phyloP scores from a whole-genome alignment of 2,797 vertebrate genomes.

The Aldrovandia affinis region DNA sequence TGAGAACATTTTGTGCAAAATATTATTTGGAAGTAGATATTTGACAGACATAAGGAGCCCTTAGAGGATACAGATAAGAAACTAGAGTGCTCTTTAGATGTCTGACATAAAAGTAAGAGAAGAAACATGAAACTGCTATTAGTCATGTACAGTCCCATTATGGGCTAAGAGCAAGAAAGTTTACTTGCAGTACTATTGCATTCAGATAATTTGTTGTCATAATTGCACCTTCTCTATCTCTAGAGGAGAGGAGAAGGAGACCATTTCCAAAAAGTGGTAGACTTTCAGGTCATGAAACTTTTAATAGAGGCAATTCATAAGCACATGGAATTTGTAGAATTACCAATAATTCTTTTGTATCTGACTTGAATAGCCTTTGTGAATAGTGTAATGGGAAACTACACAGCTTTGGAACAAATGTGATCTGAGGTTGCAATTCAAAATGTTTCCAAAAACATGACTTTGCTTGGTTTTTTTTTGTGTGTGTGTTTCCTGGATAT shows the following conservation, averaged over 20 bases:
- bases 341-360: background rate
- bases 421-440: background rate
- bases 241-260: background rate
- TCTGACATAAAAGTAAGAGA: too few species aligned
- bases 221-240: constrained; percentile 15
- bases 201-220: background rate
- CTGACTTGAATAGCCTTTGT: background rate
- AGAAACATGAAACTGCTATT: background rate
- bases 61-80: background rate
- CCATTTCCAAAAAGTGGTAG: background rate
- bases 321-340: background rate
- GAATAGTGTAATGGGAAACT: background rate
- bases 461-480: background rate
- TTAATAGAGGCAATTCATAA: background rate
- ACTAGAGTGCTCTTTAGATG: background rate
- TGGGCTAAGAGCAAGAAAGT: background rate
- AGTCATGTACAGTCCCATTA: background rate
- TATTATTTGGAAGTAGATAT: background rate
- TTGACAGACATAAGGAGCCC: background rate
- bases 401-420: background rate
- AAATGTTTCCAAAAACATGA: background rate
- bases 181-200: background rate
- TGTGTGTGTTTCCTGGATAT: background rate
- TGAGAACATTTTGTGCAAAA: background rate
- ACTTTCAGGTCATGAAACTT: constrained; percentile 2